phyloP scores from a whole-genome alignment of 30 jellyfish, hydroid and myxozoan genomes.

The Aurelia aurita complex sp. Pacific region DNA sequence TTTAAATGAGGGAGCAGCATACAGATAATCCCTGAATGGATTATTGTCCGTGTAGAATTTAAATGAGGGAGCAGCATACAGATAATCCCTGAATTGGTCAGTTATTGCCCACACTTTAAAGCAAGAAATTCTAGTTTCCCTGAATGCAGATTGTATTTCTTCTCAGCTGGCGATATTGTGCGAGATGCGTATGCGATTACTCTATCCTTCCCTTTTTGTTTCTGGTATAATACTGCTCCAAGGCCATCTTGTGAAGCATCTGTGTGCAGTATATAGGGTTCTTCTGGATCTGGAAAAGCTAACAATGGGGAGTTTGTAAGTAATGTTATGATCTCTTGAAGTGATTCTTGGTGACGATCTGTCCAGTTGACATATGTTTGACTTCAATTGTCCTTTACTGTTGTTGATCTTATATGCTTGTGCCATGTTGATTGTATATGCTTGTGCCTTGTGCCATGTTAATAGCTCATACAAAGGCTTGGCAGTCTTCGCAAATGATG shows the following conservation, averaged over 20 bases:
- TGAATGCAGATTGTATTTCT: conserved; percentile 26
- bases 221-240: conserved; percentile 25
- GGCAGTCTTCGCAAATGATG: conserved; percentile 22
- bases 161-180: conserved; percentile 46
- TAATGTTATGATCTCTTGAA: no score
- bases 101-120: conserved; percentile 51
- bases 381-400: conserved; percentile 7
- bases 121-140: conserved; percentile 59
- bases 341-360: no score
- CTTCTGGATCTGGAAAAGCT: no score
- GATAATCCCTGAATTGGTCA: conserved; percentile 49
- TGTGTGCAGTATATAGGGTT: no score
- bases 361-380: background rate
- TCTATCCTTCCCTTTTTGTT: conserved; percentile 10
- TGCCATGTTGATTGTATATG: no score
- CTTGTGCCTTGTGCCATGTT: background rate
- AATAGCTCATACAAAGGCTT: background rate
- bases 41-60: conserved; percentile 37
- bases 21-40: background rate
- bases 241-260: no score
- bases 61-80: conserved; percentile 41
- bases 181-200: conserved; percentile 55
- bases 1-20: no score
- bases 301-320: no score
- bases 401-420: background rate